phyloP scores from a whole-genome alignment of 2,888 invertebrate genomes.

The Clepsis dumicolana region DNA sequence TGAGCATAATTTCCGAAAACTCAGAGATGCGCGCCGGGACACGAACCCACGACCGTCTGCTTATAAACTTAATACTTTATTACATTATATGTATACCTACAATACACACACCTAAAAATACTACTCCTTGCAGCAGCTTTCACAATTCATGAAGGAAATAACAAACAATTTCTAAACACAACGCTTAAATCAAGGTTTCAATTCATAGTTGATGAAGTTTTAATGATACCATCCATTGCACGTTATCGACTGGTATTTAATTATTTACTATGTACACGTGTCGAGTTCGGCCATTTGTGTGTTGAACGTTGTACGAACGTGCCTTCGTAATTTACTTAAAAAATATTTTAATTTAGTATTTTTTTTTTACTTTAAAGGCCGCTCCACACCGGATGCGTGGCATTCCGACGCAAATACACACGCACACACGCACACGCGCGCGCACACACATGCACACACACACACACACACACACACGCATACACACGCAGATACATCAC shows the following conservation, averaged over 20 bases:
- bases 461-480: no score
- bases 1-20: no score
- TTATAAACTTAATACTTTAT: no score
- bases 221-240: conserved; percentile 24
- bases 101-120: background rate
- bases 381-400: no score
- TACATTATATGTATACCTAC: no score
- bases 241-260: conserved; percentile 16
- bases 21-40: no score
- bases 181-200: conserved; percentile 24
- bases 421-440: no score
- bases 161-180: conserved; percentile 8
- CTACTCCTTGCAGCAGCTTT: background rate
- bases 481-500: no score
- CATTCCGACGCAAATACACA: no score
- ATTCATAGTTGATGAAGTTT: conserved; percentile 20
- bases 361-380: no score
- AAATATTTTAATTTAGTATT: background rate
- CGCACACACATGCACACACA: no score
- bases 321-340: background rate
- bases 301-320: background rate
- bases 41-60: no score
- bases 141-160: conserved; percentile 2
- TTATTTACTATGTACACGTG: conserved; percentile 16
- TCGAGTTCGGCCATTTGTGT: background rate